Base-by-base conservation (phyloP, 2,113 vertebrate genomes). In the Turnix velox region DNA sequence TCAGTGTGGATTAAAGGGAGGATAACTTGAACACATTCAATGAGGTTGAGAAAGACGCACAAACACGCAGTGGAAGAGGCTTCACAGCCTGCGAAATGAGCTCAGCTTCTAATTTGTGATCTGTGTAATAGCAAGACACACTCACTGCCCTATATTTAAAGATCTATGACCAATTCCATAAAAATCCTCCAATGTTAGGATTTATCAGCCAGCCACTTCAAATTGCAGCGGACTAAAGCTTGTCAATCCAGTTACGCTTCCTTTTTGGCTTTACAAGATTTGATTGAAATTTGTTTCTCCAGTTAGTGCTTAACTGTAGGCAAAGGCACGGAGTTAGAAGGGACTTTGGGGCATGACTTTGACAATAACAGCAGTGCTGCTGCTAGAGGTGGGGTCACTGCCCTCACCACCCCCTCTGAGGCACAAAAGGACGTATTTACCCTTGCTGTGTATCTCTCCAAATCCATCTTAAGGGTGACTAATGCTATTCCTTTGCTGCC, bases 81-180 rank as follows among this genome's bases (percentile, higher is more conserved):
- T 97, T 95, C 94, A 43, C 92, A 97, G 93, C 90, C 93, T 8
- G 77, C 95, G 93, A 90, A 97, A 89, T 84, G 94, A 95, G 92
- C 75, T 91, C 69, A 30, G 84, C 62, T 63, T 91, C 94, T 65
- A 63, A 84, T 96, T 97, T 96, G 87, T 93, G 96, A 92, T 82
- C 91, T 93, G 31, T 85, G 52, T 97, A 90, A 96, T 6, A 94
- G 94, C 72, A 87, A 88, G 90, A 79, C 77, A 94, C 72, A 71
- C 69, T 96, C 81, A 57, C 59, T 20, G 94, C 37, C 57, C 84
- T 66, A 65, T 86, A 86, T 69, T 91, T 90, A 96, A 94, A 95
- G 88, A 76, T 94, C 94, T 95, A 84, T 89, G 92, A 94, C 88
- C 94, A 88, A 93, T 90, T 96, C 88, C 69, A 37, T 93, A 91